Base-by-base conservation (phyloP, 2,113 vertebrate genomes). In the Antechinus flavipes region DNA sequence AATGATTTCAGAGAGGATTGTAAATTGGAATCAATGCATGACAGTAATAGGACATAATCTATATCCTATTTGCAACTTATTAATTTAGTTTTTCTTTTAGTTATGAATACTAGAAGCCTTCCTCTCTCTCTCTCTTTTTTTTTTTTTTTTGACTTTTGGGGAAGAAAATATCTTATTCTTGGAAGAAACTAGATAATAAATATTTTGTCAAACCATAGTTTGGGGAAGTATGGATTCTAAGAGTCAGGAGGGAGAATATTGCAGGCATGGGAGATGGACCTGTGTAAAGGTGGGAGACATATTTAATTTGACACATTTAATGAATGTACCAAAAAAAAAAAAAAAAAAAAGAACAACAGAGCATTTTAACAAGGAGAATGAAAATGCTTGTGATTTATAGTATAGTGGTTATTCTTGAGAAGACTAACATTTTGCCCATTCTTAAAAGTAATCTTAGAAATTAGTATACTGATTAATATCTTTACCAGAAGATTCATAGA, bases 401-500 rank as follows among this genome's bases (percentile, higher is more conserved):
- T 76, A 19, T n/a, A n/a, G 35, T 76, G 35, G 61, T 68, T 89
- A 91, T 95, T 95, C 49, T 95, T 90, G 91, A 84, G 54, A 95
- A 92, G 56, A 91, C 93, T 92, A 89, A n/a, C 61, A 54, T 8
- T 93, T 27, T 90, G 0, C 26, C 54, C 95, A 93, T 24, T 61
- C 46, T 94, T 58, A 91, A n/a, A 91, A 90, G 25, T 93, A 61
- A 94, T 84, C 58, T 27, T 90, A 55, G 46, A 35, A 30, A 89
- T 61, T 89, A 54, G 4, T 92, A 84, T 68, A 90, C 47, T 95
- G 26, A 89, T 93, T 90, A 90, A 50, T 47, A 90, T 46, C 24
- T 93, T 58, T 91, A 23, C 89, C 50, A 53, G 16, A 89, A 10
- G 92, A 1, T 46, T 93, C 42, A 42, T 58, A 1, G 16, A 76